phyloP scores from a whole-genome alignment of 2,113 vertebrate species.

The Nematolebias whitei region DNA sequence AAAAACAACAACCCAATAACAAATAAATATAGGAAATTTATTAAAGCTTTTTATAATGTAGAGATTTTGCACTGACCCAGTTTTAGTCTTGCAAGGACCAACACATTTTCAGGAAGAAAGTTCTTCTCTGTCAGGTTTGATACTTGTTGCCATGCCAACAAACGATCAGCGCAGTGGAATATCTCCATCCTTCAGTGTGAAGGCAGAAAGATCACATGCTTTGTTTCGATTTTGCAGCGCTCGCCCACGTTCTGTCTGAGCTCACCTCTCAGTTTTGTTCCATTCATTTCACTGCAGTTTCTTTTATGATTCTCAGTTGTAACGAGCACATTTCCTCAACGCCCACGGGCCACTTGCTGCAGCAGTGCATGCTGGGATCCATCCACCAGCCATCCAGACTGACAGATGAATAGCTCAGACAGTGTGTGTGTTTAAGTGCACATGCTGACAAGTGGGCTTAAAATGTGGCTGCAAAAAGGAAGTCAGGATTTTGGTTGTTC shows the following conservation, averaged over 20 bases:
- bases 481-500: background rate
- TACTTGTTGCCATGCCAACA: conserved; percentile 56
- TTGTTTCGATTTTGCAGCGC: conserved; percentile 14
- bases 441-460: conserved; percentile 9
- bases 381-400: conserved; percentile 36
- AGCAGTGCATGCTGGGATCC: conserved; percentile 41
- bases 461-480: background rate
- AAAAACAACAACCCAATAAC: background rate
- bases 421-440: background rate
- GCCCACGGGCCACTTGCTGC: conserved; percentile 61
- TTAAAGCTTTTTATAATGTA: background rate
- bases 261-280: background rate
- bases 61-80: background rate
- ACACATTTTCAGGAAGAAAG: background rate
- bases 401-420: conserved; percentile 38
- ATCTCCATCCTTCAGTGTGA: conserved; percentile 8
- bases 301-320: background rate
- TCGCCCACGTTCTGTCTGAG: background rate
- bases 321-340: background rate
- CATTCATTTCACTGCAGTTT: conserved; percentile 1
- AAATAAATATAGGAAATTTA: background rate
- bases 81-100: conserved; percentile 2
- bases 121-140: background rate
- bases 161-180: conserved; percentile 12
- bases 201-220: conserved; percentile 14